Evolutionary conservation across 2,888 invertebrate species (phyloP).

Genomic region (Dichetophora obliterata): DNA sequence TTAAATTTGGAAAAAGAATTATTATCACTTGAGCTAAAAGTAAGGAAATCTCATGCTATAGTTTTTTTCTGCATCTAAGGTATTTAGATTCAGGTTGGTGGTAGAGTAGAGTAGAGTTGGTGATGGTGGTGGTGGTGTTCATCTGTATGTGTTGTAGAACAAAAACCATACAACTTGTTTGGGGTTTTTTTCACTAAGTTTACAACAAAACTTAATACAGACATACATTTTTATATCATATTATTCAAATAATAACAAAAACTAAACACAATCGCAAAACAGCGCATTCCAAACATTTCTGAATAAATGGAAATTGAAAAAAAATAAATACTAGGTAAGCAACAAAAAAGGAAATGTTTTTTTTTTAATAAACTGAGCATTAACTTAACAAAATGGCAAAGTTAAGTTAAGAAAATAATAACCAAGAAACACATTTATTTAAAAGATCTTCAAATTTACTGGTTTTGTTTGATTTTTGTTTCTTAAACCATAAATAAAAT

Average conservation of each 20-base stretch:
- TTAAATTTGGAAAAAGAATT: slow-evolving; percentile 14
- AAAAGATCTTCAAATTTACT: slow-evolving; percentile 33
- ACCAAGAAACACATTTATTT: slow-evolving; percentile 44
- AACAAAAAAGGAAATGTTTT: neutral
- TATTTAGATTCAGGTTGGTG: no score
- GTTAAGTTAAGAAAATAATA: slow-evolving; percentile 13
- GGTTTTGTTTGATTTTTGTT: neutral
- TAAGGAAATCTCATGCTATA: slow-evolving; percentile 27
- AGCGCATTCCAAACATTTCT: slow-evolving; percentile 39
- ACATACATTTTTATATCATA: neutral
- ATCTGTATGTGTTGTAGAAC: neutral
- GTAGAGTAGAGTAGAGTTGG: no score
- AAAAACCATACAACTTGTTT: neutral
- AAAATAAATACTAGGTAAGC: slow-evolving; percentile 14
- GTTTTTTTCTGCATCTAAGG: neutral
- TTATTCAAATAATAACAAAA: neutral
- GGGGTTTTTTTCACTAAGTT: neutral
- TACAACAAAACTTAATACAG: slow-evolving; percentile 1
- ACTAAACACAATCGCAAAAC: neutral
- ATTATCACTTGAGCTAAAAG: neutral
- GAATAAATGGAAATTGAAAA: slow-evolving; percentile 31
- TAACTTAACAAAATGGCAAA: neutral
- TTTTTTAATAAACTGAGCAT: neutral
- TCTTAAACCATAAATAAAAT: slow-evolving; percentile 29
- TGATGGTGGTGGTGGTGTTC: no score